phyloP scores from a whole-genome alignment of 2,888 invertebrate species.

The Aquatica leii region DNA sequence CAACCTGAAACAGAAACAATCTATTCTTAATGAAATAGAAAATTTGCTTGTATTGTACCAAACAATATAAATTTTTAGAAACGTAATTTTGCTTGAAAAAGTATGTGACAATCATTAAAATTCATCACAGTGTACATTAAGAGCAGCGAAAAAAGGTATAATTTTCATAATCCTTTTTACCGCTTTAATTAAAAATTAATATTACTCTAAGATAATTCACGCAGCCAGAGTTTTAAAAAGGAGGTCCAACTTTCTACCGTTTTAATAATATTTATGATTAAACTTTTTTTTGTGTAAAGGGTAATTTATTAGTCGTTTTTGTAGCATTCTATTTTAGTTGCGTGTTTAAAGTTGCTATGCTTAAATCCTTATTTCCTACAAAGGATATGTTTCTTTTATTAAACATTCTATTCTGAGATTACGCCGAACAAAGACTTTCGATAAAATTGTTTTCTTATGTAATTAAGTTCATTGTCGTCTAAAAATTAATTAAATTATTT shows the following conservation, averaged over 20 bases:
- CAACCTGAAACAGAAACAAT: constrained; percentile 70
- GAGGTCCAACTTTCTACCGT: constrained; percentile 27
- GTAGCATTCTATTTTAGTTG: constrained; percentile 20
- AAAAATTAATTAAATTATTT: no score
- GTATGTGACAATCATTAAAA: constrained; percentile 14
- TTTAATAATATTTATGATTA: constrained; percentile 37
- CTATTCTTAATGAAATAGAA: constrained; percentile 17
- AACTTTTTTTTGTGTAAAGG: constrained; percentile 29
- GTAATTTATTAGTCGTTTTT: constrained; percentile 28
- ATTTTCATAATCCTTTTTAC: constrained; percentile 47
- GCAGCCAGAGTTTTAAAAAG: constrained; percentile 30
- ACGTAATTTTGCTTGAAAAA: constrained; percentile 7
- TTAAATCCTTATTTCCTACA: constrained; percentile 1
- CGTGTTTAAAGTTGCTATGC: constrained; percentile 7
- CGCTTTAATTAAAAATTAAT: constrained; percentile 47
- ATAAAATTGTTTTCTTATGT: no score
- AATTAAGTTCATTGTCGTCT: no score
- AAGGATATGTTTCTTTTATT: not conserved
- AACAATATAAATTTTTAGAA: not conserved
- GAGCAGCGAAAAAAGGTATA: constrained; percentile 36
- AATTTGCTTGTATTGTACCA: not conserved
- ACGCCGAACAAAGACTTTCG: no score
- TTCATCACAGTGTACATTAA: constrained; percentile 25
- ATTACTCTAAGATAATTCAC: constrained; percentile 42
- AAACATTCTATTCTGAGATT: no score